phyloP scores from a whole-genome alignment of 2,797 vertebrate genomes.

The Gallinago stenura region DNA sequence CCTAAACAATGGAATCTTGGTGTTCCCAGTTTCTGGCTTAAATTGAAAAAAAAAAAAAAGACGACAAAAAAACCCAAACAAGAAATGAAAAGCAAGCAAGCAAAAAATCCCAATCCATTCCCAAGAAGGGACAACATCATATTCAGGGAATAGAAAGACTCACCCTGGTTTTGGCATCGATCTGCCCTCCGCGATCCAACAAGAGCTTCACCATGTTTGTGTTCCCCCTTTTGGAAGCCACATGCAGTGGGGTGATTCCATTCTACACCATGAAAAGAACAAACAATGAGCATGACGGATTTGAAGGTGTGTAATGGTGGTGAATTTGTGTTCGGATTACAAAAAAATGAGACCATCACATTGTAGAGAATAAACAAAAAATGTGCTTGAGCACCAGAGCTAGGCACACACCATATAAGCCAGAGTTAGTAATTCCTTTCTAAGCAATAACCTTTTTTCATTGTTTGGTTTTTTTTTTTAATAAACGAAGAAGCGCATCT shows the following conservation, averaged over 20 bases:
- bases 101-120: constrained; percentile 15
- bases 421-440: constrained; percentile 37
- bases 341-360: constrained; percentile 10
- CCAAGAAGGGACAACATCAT: constrained; percentile 9
- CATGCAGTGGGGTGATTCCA: constrained; percentile 96
- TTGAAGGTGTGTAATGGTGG: constrained; percentile 15
- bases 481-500: neutral
- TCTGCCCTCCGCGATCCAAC: constrained; percentile 94
- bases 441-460: neutral
- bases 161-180: constrained; percentile 97
- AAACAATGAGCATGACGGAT: constrained; percentile 65
- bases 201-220: constrained; percentile 97
- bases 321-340: neutral
- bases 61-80: neutral
- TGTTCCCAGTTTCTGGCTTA: neutral
- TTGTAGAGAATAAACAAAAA: constrained; percentile 22
- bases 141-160: constrained; percentile 76
- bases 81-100: neutral
- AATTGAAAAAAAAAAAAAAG: neutral
- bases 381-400: constrained; percentile 17
- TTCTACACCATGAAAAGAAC: constrained; percentile 85
- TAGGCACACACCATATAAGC: constrained; percentile 20
- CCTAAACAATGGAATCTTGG: neutral
- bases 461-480: neutral
- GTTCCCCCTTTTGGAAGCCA: constrained; percentile 98